Base-by-base conservation (phyloP, 2,888 invertebrate species). In the Acrobasis suavella region DNA sequence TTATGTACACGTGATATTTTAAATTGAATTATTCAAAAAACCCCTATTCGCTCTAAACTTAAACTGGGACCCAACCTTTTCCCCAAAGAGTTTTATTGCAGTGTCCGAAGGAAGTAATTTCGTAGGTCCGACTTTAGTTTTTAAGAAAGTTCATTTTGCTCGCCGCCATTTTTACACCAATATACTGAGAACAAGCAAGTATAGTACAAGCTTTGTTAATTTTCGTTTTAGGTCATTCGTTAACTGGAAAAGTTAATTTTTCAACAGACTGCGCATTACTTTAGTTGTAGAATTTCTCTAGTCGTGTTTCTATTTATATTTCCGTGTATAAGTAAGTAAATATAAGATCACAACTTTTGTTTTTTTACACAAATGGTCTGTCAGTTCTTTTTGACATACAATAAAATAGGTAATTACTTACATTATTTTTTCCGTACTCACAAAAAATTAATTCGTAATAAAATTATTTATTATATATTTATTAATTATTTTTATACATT, bases 91-190 rank as follows among this genome's bases (percentile, higher is more conserved):
- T 91, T 91, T 89, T 91, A 91, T 91, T 89, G 88, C 91, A 79
- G 81, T 88, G 89, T 89, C 90, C 90, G 82, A 83, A 78, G 87
- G 87, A 91, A 91, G 91, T 89, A 91, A 91, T 91, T 91, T 90
- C 84, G 91, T 88, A 87, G 91, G 91, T 91, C 91, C 87, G 89
- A 90, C 89, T 91, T 85, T 88, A 90, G 87, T 89, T 90, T 89
- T 89, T 88, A 89, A 90, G 89, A 90, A 90, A 91, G 86, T 91
- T 88, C 86, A 88, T 90, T 91, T 88, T 82, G 80, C 73, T 71
- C 78, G 75, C 80, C 82, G 85, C 85, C 85, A 86, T 86, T 87
- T 84, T 87, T 85, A 80, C 80, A 78, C 80, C 76, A 76, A 77
- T 80, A 46, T 22, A 56, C 9, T 9, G 16, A 14, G 16, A 14